Percentiles rank a stretch among this genome's conserved stretches.
These are phyloP conservation scores for Baccha elongata DNA, from an alignment of 2,888 invertebrate species.

Conservation along the genomic window DNA sequence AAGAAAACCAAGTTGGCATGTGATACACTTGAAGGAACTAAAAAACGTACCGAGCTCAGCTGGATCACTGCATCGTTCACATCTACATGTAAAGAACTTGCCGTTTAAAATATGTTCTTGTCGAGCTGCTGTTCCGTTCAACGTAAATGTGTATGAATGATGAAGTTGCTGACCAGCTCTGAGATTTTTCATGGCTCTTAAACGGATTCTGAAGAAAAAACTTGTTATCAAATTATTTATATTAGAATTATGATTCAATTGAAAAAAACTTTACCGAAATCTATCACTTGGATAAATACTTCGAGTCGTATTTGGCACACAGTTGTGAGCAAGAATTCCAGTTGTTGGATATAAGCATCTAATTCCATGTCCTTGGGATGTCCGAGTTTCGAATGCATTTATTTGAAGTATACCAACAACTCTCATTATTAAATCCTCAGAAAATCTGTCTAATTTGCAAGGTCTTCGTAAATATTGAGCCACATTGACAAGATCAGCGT, in stretches of 20 bases:
- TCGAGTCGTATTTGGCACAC: conserved; percentile 90
- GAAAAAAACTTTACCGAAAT: conserved; percentile 83
- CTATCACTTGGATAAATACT: conserved; percentile 84
- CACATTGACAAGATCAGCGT: conserved; percentile 89
- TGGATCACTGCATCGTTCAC: conserved; percentile 89
- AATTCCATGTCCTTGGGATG: conserved; percentile 86
- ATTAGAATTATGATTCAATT: too few species aligned
- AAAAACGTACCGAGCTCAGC: conserved; percentile 91
- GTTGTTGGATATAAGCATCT: conserved; percentile 90
- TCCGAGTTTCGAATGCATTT: conserved; percentile 90
- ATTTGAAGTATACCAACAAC: too few species aligned
- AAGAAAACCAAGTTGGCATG: conserved; percentile 89
- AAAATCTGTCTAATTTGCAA: conserved; percentile 87
- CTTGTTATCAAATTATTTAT: too few species aligned
- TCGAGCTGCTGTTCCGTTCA: conserved; percentile 88
- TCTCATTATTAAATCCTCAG: conserved; percentile 89
- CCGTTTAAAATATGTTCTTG: conserved; percentile 88
- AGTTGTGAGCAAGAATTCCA: conserved; percentile 89
- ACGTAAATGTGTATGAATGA: conserved; percentile 89
- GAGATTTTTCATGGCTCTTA: conserved; percentile 87
- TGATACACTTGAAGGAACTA: conserved; percentile 90
- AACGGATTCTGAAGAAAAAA: conserved; percentile 84
- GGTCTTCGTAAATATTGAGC: conserved; percentile 89
- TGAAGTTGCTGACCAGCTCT: conserved; percentile 86
- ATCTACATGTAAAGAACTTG: conserved; percentile 91